phyloP scores from a whole-genome alignment of 1,140 invertebrate species.

The Scaptomyza graminum region DNA sequence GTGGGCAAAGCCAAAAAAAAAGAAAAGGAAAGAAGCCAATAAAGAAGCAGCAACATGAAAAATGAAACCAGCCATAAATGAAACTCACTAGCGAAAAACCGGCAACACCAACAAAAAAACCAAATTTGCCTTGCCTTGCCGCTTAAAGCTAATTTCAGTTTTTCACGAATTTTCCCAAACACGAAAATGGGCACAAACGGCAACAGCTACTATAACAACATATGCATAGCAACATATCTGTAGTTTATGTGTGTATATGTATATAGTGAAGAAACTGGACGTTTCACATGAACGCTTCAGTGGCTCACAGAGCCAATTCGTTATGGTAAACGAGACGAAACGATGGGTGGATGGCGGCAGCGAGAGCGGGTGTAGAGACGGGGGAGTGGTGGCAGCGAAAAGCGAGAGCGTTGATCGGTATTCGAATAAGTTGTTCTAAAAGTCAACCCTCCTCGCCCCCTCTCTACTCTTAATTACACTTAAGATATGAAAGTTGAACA shows the following conservation, averaged over 20 bases:
- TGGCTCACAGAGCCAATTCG: constrained; percentile 59
- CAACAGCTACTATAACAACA: constrained; percentile 24
- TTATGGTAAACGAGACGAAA: constrained; percentile 49
- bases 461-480: too few species aligned
- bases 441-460: too few species aligned
- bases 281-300: constrained; percentile 81
- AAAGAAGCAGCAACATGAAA: constrained; percentile 39
- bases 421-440: too few species aligned
- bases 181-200: constrained; percentile 67
- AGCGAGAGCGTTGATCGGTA: constrained; percentile 36
- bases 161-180: constrained; percentile 77
- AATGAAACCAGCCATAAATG: constrained; percentile 61
- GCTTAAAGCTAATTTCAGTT: constrained; percentile 71
- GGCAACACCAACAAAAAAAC: constrained; percentile 10
- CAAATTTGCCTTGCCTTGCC: constrained; percentile 56
- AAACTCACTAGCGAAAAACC: constrained; percentile 40
- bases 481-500: too few species aligned
- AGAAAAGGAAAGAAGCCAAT: not conserved
- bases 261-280: constrained; percentile 72
- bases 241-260: constrained; percentile 33
- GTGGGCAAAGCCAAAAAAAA: not conserved
- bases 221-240: constrained; percentile 25
- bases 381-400: constrained; percentile 9
- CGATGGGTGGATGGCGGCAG: constrained; percentile 1
- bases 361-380: not conserved